Evolutionary conservation across 30 jellyfish, hydroid and myxozoan species (phyloP).

Genomic region (Haliclystus octoradiatus): DNA sequence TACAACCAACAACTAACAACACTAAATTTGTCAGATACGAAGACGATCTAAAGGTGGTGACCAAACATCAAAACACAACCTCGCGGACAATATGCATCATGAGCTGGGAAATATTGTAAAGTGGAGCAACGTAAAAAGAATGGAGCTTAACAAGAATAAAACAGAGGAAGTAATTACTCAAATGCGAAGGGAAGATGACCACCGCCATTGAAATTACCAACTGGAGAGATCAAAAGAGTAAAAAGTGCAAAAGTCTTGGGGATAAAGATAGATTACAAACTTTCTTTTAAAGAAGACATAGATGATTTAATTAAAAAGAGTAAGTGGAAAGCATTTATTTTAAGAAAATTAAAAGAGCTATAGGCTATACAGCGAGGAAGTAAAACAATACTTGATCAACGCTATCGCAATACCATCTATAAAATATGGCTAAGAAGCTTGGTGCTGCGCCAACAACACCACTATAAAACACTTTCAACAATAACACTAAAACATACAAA

Average conservation of each 20-base stretch:
- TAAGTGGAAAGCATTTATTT: no score
- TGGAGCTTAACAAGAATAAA: not conserved
- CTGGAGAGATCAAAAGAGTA: not conserved
- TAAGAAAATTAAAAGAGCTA: not conserved
- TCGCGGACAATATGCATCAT: not conserved
- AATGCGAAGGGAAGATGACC: not conserved
- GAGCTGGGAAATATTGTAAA: not conserved
- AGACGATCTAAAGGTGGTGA: not conserved
- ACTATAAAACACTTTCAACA: not conserved
- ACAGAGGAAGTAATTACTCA: not conserved
- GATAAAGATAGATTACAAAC: not conserved
- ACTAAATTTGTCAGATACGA: not conserved
- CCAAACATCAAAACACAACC: not conserved
- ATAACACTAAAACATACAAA: not conserved
- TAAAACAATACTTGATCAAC: not conserved
- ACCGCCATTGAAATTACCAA: not conserved
- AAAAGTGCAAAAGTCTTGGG: not conserved
- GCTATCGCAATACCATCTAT: not conserved
- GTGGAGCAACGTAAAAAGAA: not conserved
- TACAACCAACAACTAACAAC: not conserved
- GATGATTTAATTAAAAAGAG: not conserved
- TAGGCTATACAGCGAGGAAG: not conserved
- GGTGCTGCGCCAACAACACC: not conserved
- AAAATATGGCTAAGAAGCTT: not conserved
- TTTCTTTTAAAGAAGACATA: not conserved